Evolutionary conservation across 2,113 vertebrate genomes (phyloP), one percentile per base, ranked within the genome.

Genomic region (Pao palembangensis): DNA sequence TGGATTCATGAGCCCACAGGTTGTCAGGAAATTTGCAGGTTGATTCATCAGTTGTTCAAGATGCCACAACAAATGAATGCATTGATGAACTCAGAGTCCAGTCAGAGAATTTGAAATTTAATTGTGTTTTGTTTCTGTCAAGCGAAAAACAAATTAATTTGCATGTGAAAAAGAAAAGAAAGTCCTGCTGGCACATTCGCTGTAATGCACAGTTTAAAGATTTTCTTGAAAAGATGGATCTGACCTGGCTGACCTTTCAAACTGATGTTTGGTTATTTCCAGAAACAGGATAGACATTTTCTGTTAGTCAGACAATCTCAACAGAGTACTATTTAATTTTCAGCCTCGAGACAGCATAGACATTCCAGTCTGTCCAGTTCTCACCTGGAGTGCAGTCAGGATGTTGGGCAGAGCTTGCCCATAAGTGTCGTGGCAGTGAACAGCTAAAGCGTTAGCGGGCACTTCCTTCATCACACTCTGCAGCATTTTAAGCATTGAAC

Each of bases 391-490:
- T 51, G 97, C 95, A 25, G 89, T 95, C 23, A 98, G 92, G 73
- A 98, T 94, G 80, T 97, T 98, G 69, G 95, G 93, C 56, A 99
- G 88, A 0, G 94, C 96, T 80, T 99, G 96, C 15, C 97, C 96
- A 0, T 98, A 98, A 0, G 95, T 98, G 85, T 99, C 94, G 53
- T 97, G 95, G 79, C 95, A 98, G 83, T 98, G 96, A 80, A 97
- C 93, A 8, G 95, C 95, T 34, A 98, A 84, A 21, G 92, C 92
- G 1, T 68, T 75, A 47, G 87, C 31, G 44, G 96, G 95, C 44
- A 98, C 89, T 82, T 96, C 95, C 66, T 92, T 92, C 88, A 92
- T 91, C 76, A 98, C 94, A 61, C 83, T 87, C 80, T 91, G 92
- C 83, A 99, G 76, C 94, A 98, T 92, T 76, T 80, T 92, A 38